phyloP scores from a whole-genome alignment of 2,797 vertebrate genomes.

The Picus viridis region DNA sequence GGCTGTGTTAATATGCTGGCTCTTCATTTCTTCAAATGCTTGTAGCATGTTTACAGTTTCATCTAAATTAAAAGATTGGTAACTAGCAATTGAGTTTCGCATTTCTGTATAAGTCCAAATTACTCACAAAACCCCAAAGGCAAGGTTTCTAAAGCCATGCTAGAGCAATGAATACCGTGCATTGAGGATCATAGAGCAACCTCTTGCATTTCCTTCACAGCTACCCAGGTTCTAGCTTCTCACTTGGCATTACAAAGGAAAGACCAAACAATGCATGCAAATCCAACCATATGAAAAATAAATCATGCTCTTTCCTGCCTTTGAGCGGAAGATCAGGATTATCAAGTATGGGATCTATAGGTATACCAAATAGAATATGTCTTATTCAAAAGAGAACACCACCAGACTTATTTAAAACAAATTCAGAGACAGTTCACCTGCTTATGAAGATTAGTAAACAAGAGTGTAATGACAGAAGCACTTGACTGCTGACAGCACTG shows the following conservation, averaged over 20 bases:
- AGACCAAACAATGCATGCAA: background rate
- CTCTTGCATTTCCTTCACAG: background rate
- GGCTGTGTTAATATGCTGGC: background rate
- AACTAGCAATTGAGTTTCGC: background rate
- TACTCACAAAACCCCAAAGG: background rate
- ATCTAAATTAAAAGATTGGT: background rate
- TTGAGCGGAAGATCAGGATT: background rate
- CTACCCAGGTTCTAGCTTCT: background rate
- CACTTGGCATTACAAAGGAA: background rate
- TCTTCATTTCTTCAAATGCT: background rate
- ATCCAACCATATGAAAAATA: background rate
- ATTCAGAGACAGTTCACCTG: background rate
- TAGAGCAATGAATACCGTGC: background rate
- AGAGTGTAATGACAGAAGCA: background rate
- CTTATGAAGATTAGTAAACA: background rate
- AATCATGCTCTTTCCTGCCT: background rate
- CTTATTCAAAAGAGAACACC: background rate
- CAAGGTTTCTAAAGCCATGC: background rate
- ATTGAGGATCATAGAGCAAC: background rate
- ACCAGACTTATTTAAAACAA: background rate
- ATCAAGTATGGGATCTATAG: background rate
- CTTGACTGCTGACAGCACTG: background rate
- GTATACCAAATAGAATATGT: rapidly evolving
- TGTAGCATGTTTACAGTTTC: background rate
- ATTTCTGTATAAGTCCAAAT: background rate